Evolutionary conservation across 2,797 vertebrate genomes (phyloP), one percentile per base, ranked within the genome.

Genomic region (Tapirus indicus): DNA sequence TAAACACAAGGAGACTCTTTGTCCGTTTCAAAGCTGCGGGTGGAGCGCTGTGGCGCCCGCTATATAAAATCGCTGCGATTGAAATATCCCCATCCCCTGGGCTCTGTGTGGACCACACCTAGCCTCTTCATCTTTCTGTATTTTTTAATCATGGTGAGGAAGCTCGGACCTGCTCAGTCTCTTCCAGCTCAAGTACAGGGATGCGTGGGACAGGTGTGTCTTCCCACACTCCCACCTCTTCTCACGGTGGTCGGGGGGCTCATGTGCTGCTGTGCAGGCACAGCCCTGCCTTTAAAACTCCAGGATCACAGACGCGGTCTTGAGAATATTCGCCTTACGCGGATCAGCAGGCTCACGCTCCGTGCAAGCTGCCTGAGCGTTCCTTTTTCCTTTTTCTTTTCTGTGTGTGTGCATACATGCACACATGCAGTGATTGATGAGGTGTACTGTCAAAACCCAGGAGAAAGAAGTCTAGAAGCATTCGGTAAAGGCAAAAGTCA

Each of bases 1-100:
- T 72, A 35, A 52, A 98, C 77, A 66, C 49, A 95, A 90, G 7
- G 84, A 1, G 94, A 97, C 32, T 72, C 97, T 98, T 97, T 97
- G 96, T 98, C 96, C 96, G 92, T 92, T 69, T 27, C 75, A 78
- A 96, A 92, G 95, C 82, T 7, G 44, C n/a, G 21, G n/a, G 17
- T 25, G n/a, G 38, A 95, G 83, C 23, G 68, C 92, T 12, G 23
- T 6, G 89, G 52, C 97, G 85, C 94, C 94, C 21, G 60, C 69
- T 90, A 97, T 97, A 88, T 58, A 88, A 94, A 97, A 85, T 27
- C 86, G 0, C 0, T 95, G 2, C 32, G 41, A 82, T 58, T 1
- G 5, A 96, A 97, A 86, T 1, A n/a, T 71, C 96, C 92, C 58
- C 60, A 38, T 1, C 3, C 6, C 56, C 79, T 49, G 13, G 72